phyloP scores from a whole-genome alignment of 1,140 invertebrate species.

The Tetranychus urticae region DNA sequence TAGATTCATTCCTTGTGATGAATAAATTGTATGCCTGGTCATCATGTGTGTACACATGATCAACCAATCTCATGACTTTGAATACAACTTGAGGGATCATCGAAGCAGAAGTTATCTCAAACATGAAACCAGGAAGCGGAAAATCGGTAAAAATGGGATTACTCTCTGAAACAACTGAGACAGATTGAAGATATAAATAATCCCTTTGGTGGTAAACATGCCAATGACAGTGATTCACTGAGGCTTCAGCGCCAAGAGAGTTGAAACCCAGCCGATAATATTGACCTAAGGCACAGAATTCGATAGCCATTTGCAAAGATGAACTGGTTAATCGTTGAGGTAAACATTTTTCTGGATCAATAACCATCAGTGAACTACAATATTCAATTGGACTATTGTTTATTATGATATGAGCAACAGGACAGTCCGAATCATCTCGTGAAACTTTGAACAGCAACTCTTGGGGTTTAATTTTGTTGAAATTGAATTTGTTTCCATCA shows the following conservation, averaged over 20 bases:
- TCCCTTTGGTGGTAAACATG: constrained; percentile 22
- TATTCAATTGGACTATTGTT: constrained; percentile 23
- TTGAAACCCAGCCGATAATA: constrained; percentile 22
- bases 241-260: constrained; percentile 23
- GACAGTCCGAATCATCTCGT: constrained; percentile 1
- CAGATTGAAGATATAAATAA: constrained; percentile 16
- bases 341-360: constrained; percentile 16
- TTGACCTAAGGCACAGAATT: constrained; percentile 4
- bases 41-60: background rate
- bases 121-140: constrained; percentile 9
- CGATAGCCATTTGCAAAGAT: constrained; percentile 8
- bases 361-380: constrained; percentile 20
- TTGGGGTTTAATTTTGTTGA: constrained; percentile 17
- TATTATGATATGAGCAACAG: constrained; percentile 15
- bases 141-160: constrained; percentile 4
- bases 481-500: constrained; percentile 19
- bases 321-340: constrained; percentile 16
- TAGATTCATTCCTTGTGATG: constrained; percentile 7
- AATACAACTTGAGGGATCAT: background rate
- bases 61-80: background rate
- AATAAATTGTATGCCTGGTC: constrained; percentile 15
- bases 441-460: constrained; percentile 18
- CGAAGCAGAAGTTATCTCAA: constrained; percentile 4
- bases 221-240: constrained; percentile 24
- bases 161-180: background rate